Evolutionary conservation across 2,888 invertebrate genomes (phyloP).

Genomic region (Macrosiphum euphorbiae): DNA sequence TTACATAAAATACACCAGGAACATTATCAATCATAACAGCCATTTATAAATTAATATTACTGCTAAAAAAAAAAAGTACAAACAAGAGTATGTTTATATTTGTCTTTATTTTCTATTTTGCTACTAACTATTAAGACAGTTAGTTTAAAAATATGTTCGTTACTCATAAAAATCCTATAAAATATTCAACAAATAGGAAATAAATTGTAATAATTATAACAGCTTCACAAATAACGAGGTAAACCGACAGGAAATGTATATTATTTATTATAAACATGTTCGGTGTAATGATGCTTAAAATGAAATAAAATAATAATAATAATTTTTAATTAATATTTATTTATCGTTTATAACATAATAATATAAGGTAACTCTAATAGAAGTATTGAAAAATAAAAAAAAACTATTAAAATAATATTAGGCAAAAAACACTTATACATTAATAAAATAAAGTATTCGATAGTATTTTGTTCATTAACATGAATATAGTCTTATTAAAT

Average conservation of each 20-base stretch:
- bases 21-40: conserved; percentile 8
- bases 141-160: neutral
- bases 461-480: conserved; percentile 51
- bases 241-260: conserved; percentile 28
- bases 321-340: conserved; percentile 35
- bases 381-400: conserved; percentile 43
- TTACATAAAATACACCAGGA: conserved; percentile 27
- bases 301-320: conserved; percentile 33
- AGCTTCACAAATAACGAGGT: conserved; percentile 16
- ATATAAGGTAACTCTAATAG: conserved; percentile 55
- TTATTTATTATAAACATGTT: conserved; percentile 20
- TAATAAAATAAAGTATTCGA: neutral
- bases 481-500: conserved; percentile 17
- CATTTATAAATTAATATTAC: conserved; percentile 22
- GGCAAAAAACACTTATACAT: conserved; percentile 15
- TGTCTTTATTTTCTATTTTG: neutral
- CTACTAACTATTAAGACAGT: neutral
- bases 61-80: neutral
- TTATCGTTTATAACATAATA: conserved; percentile 33
- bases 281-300: conserved; percentile 31
- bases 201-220: conserved; percentile 39
- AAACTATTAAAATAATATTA: conserved; percentile 24
- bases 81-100: neutral
- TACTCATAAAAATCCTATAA: conserved; percentile 36
- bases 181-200: conserved; percentile 41